phyloP scores from a whole-genome alignment of 2,113 vertebrate genomes.

The Toxotes chatareus region DNA sequence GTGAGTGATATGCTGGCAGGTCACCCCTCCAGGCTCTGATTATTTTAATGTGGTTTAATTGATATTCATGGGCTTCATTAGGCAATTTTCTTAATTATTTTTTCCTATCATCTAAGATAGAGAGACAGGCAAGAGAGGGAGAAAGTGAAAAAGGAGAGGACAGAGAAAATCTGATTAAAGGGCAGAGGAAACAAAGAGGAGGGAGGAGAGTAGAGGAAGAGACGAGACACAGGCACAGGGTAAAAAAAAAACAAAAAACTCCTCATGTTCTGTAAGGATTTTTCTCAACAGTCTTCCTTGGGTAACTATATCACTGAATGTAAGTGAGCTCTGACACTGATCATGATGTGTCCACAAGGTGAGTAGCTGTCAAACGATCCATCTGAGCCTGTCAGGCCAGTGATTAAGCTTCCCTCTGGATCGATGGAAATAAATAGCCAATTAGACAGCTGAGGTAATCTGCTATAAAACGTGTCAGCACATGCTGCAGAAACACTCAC shows the following conservation, averaged over 20 bases:
- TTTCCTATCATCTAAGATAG: constrained; percentile 47
- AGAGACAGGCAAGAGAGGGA: constrained; percentile 2
- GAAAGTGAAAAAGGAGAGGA: constrained; percentile 28
- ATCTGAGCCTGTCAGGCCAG: constrained; percentile 43
- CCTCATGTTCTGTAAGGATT: constrained; percentile 50
- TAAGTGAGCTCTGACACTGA: constrained; percentile 54
- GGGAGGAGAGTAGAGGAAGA: constrained; percentile 4
- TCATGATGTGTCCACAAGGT: constrained; percentile 61
- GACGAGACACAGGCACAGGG: constrained; percentile 16
- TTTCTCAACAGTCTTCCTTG: constrained; percentile 57
- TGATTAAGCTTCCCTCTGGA: constrained; percentile 62
- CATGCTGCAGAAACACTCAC: constrained; percentile 5
- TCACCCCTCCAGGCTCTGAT: constrained; percentile 55
- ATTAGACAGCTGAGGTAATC: constrained; percentile 62
- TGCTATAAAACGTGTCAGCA: constrained; percentile 26
- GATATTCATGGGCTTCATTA: constrained; percentile 64
- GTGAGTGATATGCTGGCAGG: constrained; percentile 55
- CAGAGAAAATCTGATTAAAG: constrained; percentile 45
- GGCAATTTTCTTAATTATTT: constrained; percentile 69
- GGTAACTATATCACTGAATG: constrained; percentile 54
- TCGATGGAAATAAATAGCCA: constrained; percentile 73
- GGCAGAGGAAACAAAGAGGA: constrained; percentile 30
- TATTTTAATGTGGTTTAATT: constrained; percentile 63
- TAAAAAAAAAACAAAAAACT: background rate
- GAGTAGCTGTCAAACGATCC: constrained; percentile 65